phyloP scores from a whole-genome alignment of 2,113 vertebrate genomes.

The Menidia beryllina region DNA sequence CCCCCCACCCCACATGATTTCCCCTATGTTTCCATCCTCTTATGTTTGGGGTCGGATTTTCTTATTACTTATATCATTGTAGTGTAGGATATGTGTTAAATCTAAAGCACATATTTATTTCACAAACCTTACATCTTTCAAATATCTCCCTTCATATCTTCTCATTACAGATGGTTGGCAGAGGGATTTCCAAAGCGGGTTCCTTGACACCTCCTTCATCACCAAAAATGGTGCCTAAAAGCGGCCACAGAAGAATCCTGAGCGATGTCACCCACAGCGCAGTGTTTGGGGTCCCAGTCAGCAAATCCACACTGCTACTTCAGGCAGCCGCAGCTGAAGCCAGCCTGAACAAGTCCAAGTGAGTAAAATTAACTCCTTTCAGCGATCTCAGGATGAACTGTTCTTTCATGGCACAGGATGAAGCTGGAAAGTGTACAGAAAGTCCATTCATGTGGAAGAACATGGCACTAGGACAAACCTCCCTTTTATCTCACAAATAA shows the following conservation, averaged over 20 bases:
- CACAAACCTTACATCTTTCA: not conserved
- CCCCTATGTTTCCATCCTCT: conserved; percentile 10
- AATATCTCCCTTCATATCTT: conserved; percentile 1
- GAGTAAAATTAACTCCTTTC: conserved; percentile 70
- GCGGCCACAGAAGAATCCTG: conserved; percentile 94
- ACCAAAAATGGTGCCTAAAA: conserved; percentile 91
- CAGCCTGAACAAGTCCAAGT: conserved; percentile 99
- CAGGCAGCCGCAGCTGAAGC: conserved; percentile 97
- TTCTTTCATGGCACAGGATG: conserved; percentile 58
- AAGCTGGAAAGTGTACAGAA: conserved; percentile 43
- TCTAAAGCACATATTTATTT: not conserved
- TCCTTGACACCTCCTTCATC: conserved; percentile 97
- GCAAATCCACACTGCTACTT: conserved; percentile 96
- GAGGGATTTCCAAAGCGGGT: conserved; percentile 85
- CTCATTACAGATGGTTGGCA: conserved; percentile 40
- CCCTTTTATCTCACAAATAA: conserved; percentile 45
- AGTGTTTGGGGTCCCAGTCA: conserved; percentile 95
- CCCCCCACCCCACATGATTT: too few species aligned
- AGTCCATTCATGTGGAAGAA: conserved; percentile 62
- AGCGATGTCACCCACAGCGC: conserved; percentile 98
- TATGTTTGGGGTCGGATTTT: conserved; percentile 6
- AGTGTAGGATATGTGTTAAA: not conserved
- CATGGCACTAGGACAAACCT: conserved; percentile 43
- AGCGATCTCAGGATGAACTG: conserved; percentile 51
- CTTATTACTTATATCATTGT: not conserved